Conservation (phyloP, 2,888 invertebrate species). For the Drosophila kanekoi region DNA sequence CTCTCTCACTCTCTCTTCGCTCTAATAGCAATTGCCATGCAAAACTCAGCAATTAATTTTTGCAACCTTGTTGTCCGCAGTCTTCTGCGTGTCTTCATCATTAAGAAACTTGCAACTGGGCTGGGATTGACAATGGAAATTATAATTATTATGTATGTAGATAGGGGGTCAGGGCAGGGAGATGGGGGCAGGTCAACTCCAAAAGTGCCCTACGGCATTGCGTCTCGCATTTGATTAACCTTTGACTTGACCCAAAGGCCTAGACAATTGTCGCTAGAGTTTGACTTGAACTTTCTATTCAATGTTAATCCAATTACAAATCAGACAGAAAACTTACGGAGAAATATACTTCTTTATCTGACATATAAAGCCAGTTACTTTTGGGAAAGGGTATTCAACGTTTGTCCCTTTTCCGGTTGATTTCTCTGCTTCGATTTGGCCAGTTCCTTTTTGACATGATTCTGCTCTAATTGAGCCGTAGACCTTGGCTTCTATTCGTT, state of each 20-base stretch:
- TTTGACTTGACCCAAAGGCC: conserved; percentile 11
- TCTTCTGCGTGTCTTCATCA: conserved; percentile 36
- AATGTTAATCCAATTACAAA: conserved; percentile 12
- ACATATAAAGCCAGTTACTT: background rate
- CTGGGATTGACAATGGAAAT: conserved; percentile 21
- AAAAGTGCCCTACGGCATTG: background rate
- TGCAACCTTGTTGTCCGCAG: conserved; percentile 29
- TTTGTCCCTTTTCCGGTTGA: background rate
- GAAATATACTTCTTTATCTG: no score
- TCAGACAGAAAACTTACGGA: background rate
- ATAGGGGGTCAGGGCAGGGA: background rate
- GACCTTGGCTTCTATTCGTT: conserved; percentile 46
- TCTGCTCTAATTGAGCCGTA: conserved; percentile 54
- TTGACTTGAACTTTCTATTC: background rate
- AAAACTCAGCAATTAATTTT: conserved; percentile 50
- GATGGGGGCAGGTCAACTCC: conserved; percentile 18
- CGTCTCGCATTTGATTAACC: conserved; percentile 18
- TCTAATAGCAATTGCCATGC: conserved; percentile 42
- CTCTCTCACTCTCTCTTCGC: background rate
- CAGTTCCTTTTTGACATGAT: conserved; percentile 33
- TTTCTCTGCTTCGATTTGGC: background rate
- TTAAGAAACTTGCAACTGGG: conserved; percentile 8
- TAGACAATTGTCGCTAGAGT: conserved; percentile 6
- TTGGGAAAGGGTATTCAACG: background rate
- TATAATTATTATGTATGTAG: background rate